Percentiles rank a stretch among this genome's conserved stretches.
These are phyloP conservation scores for Diplosoma virens DNA, from an alignment of 23 tunicate genomes.

Conservation along the genomic window DNA sequence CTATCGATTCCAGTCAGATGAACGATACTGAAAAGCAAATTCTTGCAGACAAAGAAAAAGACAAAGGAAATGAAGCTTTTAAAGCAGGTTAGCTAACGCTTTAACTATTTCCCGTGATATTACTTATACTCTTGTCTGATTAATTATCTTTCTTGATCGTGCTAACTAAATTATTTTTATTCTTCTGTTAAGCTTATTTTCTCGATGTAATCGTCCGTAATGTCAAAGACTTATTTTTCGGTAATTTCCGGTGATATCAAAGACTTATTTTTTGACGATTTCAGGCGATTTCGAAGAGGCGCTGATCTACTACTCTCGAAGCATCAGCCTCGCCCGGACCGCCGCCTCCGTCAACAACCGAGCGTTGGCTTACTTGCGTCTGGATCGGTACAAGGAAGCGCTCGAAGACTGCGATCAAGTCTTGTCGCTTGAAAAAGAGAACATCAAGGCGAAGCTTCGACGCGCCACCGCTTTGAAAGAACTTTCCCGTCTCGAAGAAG, in stretches of 20 bases:
- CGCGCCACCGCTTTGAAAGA: conserved; percentile 80
- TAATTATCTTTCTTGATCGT: no score
- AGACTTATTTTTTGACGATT: no score
- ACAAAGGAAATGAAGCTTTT: conserved; percentile 94
- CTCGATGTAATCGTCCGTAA: no score
- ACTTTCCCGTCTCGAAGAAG: conserved; percentile 26
- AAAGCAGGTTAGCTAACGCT: conserved; percentile 86
- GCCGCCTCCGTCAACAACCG: conserved; percentile 86
- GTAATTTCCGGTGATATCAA: no score
- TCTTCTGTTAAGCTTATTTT: no score
- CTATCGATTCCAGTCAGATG: conserved; percentile 48
- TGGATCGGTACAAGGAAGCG: conserved; percentile 64
- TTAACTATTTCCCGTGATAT: no score
- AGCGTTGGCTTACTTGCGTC: conserved; percentile 67
- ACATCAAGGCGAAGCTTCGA: conserved; percentile 77
- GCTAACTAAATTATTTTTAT: no score
- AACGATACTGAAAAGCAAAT: conserved; percentile 42
- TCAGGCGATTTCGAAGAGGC: conserved; percentile 94
- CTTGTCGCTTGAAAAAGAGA: conserved; percentile 52
- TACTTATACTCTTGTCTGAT: no score
- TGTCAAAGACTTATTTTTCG: no score
- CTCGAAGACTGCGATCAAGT: conserved; percentile 57
- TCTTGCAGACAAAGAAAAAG: conserved; percentile 57
- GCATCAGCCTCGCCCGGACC: conserved; percentile 48
- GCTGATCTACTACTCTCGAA: conserved; percentile 68